Base-by-base conservation (phyloP, 2,888 invertebrate genomes). In the Hydriomena furcata region DNA sequence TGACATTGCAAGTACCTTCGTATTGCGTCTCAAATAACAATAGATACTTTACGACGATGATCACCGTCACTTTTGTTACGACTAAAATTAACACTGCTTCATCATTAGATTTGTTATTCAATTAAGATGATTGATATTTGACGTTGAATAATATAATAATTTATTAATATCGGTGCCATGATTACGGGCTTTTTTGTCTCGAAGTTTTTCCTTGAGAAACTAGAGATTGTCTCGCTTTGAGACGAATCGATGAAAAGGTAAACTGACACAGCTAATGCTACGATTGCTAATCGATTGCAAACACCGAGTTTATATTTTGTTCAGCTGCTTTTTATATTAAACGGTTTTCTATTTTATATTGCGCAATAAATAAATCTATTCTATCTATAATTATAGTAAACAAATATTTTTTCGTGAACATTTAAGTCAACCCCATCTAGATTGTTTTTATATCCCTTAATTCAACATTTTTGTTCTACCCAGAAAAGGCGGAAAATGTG, bases 261-360 rank as follows among this genome's bases (percentile, higher is more conserved):
- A 77, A 71, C 62, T 68, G 71, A 73, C 68, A 72, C 66, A 62
- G 55, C 49, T 64, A 62, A 64, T 62, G 60, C 57, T 67, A 66
- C 64, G 65, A 65, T 68, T 65, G 62, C 68, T 72, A 80, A 82
- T 77, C 74, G 71, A 79, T 81, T 82, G 73, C 71, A 69, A 76
- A 76, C 73, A 76, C 70, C 59, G 63, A 75, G 69, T 76, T 76
- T 73, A 52, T 50, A 63, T 54, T 60, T 58, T 36, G 68, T 68
- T 71, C 68, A 71, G 66, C 60, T 65, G 58, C 68, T 69, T 61
- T 60, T 66, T 66, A 60, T 66, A 67, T 71, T 73, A 65, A 60
- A 70, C 61, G 64, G 60, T 66, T 46, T 7, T 20, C 7, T 23
- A 37, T 17, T 62, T n/a, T n/a, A n/a, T n/a, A 56, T 59, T 64